phyloP scores from a whole-genome alignment of 1,140 invertebrate species.

The Eumaeus atala region DNA sequence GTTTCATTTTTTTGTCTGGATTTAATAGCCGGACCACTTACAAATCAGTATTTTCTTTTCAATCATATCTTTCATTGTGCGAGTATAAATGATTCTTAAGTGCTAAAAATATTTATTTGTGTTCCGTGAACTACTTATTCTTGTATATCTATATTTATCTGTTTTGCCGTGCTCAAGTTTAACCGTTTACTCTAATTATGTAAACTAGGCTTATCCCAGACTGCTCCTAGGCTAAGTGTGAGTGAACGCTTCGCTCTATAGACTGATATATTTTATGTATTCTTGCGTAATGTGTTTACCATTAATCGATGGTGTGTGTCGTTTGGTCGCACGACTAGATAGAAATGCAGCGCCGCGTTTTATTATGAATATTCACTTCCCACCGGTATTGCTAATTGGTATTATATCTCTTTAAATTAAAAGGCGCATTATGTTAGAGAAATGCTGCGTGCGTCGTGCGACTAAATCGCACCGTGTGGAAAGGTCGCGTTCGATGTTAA shows the following conservation, averaged over 20 bases:
- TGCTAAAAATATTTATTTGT: no score
- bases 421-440: slow-evolving; percentile 33
- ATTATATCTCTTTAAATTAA: slow-evolving; percentile 45
- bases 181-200: slow-evolving; percentile 8
- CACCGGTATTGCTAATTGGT: slow-evolving; percentile 73
- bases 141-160: no score
- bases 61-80: no score
- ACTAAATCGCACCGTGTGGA: slow-evolving; percentile 37
- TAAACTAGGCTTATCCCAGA: slow-evolving; percentile 21
- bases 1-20: no score
- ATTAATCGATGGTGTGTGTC: slow-evolving; percentile 29
- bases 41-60: no score
- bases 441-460: slow-evolving; percentile 32
- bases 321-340: slow-evolving; percentile 45
- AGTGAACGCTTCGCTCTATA: slow-evolving; percentile 50
- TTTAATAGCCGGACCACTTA: no score
- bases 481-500: slow-evolving; percentile 56
- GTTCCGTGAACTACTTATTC: no score
- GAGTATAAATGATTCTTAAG: no score
- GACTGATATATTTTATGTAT: slow-evolving; percentile 69
- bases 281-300: slow-evolving; percentile 35
- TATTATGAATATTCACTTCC: slow-evolving; percentile 58
- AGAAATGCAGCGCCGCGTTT: slow-evolving; percentile 34
- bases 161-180: slow-evolving; percentile 1
- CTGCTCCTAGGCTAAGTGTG: slow-evolving; percentile 34